Percentiles rank a stretch among this genome's conserved stretches.
Conservation (phyloP, 2,888 invertebrate species). For the Lochmaea capreae region DNA sequence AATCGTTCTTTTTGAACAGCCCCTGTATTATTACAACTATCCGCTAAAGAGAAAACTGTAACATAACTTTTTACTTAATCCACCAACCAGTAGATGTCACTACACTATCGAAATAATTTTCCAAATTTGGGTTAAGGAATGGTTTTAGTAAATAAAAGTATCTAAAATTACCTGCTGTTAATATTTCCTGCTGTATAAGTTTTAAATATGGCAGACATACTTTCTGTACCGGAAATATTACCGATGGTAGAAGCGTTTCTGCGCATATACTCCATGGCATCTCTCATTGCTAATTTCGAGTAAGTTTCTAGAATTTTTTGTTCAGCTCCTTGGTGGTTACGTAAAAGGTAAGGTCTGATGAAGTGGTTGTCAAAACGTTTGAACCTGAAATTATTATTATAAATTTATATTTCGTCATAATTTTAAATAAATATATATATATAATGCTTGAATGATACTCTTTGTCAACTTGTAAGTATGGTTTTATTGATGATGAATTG, state of each 20-base stretch:
- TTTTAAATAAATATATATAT: too few relatives aligned
- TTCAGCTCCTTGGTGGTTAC: slow-evolving; percentile 89
- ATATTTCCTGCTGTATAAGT: slow-evolving; percentile 87
- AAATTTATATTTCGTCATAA: background rate
- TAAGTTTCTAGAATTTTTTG: slow-evolving; percentile 95
- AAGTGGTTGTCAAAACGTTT: slow-evolving; percentile 95
- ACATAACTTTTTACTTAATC: too few relatives aligned
- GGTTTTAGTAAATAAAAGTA: slow-evolving; percentile 49
- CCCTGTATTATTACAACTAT: too few relatives aligned
- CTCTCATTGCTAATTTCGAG: slow-evolving; percentile 92
- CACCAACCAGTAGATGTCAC: too few relatives aligned
- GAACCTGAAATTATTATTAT: slow-evolving; percentile 70
- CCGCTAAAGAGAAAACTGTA: too few relatives aligned
- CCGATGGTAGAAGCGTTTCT: slow-evolving; percentile 87
- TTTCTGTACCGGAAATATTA: slow-evolving; percentile 90
- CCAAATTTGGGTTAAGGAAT: too few relatives aligned
- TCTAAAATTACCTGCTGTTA: slow-evolving; percentile 81
- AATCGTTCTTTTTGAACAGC: background rate
- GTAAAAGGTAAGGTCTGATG: slow-evolving; percentile 87
- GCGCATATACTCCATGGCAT: slow-evolving; percentile 92
- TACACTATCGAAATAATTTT: slow-evolving; percentile 65
- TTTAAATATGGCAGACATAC: slow-evolving; percentile 91
- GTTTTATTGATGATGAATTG: too few relatives aligned
- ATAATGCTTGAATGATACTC: too few relatives aligned
- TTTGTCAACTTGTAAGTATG: too few relatives aligned